Evolutionary conservation across 2,888 invertebrate genomes (phyloP).

Genomic region (Coleophora deauratella): DNA sequence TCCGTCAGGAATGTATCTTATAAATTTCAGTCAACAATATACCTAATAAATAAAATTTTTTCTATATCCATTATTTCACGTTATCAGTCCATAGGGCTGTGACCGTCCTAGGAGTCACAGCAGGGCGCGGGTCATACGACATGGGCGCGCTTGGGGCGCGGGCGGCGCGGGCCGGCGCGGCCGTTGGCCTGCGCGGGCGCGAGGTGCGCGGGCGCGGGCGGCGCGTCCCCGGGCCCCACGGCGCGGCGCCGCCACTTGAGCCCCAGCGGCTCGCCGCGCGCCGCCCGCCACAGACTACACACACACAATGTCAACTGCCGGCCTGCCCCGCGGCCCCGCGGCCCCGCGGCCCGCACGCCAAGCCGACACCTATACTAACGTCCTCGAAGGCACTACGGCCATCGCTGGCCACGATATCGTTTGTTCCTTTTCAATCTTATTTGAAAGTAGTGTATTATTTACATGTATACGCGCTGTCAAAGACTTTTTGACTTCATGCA

Average conservation of each 20-base stretch:
- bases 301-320: constrained; percentile 30
- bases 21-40: too few relatives aligned
- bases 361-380: background rate
- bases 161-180: constrained; percentile 16
- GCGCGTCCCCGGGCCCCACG: constrained; percentile 41
- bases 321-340: constrained; percentile 17
- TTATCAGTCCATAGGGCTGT: background rate
- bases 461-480: too few relatives aligned
- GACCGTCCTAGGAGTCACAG: background rate
- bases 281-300: constrained; percentile 35
- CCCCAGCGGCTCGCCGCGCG: constrained; percentile 37
- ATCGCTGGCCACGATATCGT: background rate
- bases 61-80: too few relatives aligned
- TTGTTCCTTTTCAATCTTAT: background rate
- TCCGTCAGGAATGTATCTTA: too few relatives aligned
- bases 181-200: constrained; percentile 13
- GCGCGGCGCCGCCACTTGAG: constrained; percentile 51
- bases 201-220: constrained; percentile 11
- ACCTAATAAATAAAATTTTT: too few relatives aligned
- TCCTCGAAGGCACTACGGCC: background rate
- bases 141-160: constrained; percentile 32
- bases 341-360: background rate
- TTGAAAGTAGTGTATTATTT: too few relatives aligned
- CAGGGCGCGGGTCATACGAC: constrained; percentile 34
- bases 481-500: too few relatives aligned